These are phyloP conservation scores for Scartelaos histophorus DNA, from an alignment of 2,113 vertebrate species.

Conservation along the genomic window DNA sequence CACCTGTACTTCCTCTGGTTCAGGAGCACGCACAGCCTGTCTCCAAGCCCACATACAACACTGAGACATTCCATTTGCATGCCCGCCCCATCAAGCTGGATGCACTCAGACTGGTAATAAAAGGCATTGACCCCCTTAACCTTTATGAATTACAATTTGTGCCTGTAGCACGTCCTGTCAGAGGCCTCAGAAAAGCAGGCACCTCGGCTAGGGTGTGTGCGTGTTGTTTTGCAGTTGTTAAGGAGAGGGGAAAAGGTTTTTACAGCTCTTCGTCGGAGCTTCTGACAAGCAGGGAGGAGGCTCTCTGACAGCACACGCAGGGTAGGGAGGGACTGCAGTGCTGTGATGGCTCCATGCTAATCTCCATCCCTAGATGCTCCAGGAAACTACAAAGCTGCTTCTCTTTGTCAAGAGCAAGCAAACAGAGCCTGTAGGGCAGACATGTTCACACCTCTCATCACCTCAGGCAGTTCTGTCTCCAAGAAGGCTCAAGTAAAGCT, in stretches of 20 bases:
- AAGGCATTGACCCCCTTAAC: slow-evolving; percentile 86
- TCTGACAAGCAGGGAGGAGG: slow-evolving; percentile 79
- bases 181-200: slow-evolving; percentile 80
- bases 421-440: slow-evolving; percentile 34
- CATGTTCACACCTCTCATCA: slow-evolving; percentile 14
- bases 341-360: slow-evolving; percentile 74
- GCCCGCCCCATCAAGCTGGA: slow-evolving; percentile 78
- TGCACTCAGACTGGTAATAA: slow-evolving; percentile 84
- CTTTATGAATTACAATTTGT: slow-evolving; percentile 88
- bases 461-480: neutral
- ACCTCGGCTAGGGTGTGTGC: slow-evolving; percentile 73
- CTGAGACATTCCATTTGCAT: slow-evolving; percentile 82
- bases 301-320: slow-evolving; percentile 77
- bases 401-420: slow-evolving; percentile 52
- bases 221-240: slow-evolving; percentile 81
- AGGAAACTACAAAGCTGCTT: slow-evolving; percentile 47
- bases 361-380: slow-evolving; percentile 66
- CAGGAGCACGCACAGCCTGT: slow-evolving; percentile 67
- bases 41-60: slow-evolving; percentile 71
- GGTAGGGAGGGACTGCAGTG: slow-evolving; percentile 70
- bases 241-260: slow-evolving; percentile 79
- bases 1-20: slow-evolving; percentile 66
- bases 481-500: slow-evolving; percentile 7
- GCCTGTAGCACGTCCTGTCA: slow-evolving; percentile 84
- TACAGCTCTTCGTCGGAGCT: slow-evolving; percentile 78